These are phyloP conservation scores for Rhinolophus sinicus DNA, from an alignment of 2,113 vertebrate species.

Conservation along the genomic window DNA sequence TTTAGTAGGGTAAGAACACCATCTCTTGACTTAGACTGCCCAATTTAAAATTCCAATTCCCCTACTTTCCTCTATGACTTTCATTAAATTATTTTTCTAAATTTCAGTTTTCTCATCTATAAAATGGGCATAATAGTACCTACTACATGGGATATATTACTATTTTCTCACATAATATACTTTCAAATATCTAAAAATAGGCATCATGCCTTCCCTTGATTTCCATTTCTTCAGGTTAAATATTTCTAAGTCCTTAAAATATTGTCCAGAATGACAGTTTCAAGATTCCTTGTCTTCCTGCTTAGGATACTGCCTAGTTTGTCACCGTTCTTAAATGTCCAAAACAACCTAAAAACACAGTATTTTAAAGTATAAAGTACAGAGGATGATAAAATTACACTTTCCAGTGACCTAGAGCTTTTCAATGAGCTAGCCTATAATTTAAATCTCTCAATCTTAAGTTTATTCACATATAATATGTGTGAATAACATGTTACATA, in stretches of 20 bases:
- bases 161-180: not conserved
- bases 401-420: too few relatives aligned
- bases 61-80: not conserved
- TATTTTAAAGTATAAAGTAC: not conserved
- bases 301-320: not conserved
- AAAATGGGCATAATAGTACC: not conserved
- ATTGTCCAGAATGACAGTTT: not conserved
- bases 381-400: not conserved
- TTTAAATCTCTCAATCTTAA: not conserved
- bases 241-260: not conserved
- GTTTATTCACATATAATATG: not conserved
- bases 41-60: not conserved
- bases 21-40: not conserved
- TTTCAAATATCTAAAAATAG: not conserved
- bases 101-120: not conserved
- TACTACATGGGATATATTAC: not conserved
- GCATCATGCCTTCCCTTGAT: not conserved
- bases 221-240: constrained; percentile 4
- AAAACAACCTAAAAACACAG: not conserved
- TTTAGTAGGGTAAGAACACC: not conserved
- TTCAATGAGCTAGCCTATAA: too few relatives aligned
- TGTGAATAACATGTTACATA: too few relatives aligned
- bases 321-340: constrained; percentile 2
- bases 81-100: not conserved
- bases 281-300: not conserved